Percentiles rank a stretch among this genome's conserved stretches.
phyloP scores from a whole-genome alignment of 2,888 invertebrate species.

The Mycogona germanica region DNA sequence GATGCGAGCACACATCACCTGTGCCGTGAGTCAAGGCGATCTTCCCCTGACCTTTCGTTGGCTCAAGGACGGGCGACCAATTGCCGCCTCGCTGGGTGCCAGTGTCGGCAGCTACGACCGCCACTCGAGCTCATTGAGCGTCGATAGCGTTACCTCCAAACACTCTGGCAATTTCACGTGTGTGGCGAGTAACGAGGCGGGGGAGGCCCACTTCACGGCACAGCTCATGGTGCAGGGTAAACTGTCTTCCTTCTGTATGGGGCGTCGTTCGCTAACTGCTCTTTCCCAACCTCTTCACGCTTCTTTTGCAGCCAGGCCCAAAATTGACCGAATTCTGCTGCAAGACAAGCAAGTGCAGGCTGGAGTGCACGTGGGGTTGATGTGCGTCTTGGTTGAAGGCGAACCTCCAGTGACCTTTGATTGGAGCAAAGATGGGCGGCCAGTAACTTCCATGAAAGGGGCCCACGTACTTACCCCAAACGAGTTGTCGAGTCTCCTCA shows the following conservation, averaged over 20 bases:
- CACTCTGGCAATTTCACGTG: constrained; percentile 67
- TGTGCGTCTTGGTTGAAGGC: constrained; percentile 65
- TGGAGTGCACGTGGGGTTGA: constrained; percentile 66
- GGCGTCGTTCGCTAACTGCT: too few species aligned
- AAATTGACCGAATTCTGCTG: constrained; percentile 73
- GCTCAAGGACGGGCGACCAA: constrained; percentile 63
- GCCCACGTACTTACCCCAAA: constrained; percentile 35
- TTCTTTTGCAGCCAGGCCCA: constrained; percentile 50
- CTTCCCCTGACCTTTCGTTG: constrained; percentile 64
- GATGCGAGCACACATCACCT: constrained; percentile 67
- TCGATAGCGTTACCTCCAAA: constrained; percentile 57
- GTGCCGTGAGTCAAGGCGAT: constrained; percentile 67
- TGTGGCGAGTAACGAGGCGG: constrained; percentile 63
- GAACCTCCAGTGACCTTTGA: constrained; percentile 65
- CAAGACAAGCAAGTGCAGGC: constrained; percentile 61
- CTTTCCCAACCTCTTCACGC: too few species aligned
- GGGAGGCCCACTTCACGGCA: constrained; percentile 65
- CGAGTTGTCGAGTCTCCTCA: constrained; percentile 61
- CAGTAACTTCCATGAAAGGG: constrained; percentile 12
- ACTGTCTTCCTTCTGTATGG: too few species aligned
- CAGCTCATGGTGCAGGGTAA: constrained; percentile 71
- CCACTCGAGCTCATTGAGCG: constrained; percentile 62
- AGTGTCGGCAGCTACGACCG: constrained; percentile 38
- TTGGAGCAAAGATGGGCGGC: constrained; percentile 63
- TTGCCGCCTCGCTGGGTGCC: constrained; percentile 30